phyloP scores from a whole-genome alignment of 2,888 invertebrate genomes.

The Rotaria socialis region DNA sequence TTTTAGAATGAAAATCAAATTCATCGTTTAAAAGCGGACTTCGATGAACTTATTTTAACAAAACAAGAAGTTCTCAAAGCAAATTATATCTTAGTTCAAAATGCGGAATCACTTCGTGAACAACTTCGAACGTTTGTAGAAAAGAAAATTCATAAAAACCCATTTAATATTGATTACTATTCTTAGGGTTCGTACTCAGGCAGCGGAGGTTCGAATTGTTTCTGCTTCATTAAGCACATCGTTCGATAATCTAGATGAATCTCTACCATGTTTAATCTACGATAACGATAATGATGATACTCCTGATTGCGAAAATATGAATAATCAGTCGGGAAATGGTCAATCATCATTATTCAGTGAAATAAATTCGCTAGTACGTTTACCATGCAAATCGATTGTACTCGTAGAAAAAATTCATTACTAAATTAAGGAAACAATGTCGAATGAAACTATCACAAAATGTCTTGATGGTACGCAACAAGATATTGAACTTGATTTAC shows the following conservation, averaged over 20 bases:
- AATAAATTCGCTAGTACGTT: not conserved
- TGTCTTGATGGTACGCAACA: not conserved
- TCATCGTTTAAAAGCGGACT: not conserved
- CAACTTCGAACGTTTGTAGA: not conserved
- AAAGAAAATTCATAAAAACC: not conserved
- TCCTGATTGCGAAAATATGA: not conserved
- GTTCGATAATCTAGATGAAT: not conserved
- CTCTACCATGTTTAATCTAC: not conserved
- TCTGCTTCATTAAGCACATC: not conserved
- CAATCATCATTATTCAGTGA: conserved; percentile 5
- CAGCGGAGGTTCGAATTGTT: not conserved
- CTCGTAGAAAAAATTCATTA: not conserved
- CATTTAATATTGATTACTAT: not conserved
- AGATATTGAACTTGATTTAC: not conserved
- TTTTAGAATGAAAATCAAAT: conserved; percentile 26
- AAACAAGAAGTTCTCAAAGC: not conserved
- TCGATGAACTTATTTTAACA: not conserved
- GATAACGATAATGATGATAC: not conserved
- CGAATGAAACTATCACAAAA: not conserved
- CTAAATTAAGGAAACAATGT: not conserved
- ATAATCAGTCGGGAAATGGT: not conserved
- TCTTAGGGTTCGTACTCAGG: not conserved
- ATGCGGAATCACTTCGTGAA: conserved; percentile 9
- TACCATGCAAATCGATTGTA: not conserved
- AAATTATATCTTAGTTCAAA: not conserved